Conservation (phyloP, 2,888 invertebrate species). For the Eilema sororculum region DNA sequence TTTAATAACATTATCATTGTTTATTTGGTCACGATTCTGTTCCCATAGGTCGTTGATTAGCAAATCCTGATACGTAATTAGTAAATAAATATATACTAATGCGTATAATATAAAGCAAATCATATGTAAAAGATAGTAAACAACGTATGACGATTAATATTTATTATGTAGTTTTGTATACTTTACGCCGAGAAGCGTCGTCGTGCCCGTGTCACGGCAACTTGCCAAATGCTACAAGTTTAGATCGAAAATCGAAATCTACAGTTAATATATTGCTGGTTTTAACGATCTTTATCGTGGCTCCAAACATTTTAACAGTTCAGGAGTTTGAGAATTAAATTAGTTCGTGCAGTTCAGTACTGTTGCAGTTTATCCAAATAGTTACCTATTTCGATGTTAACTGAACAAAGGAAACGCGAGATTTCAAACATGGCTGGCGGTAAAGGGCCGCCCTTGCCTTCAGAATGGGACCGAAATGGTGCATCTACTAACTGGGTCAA, state of each 20-base stretch:
- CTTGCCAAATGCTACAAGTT: constrained; percentile 58
- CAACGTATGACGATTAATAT: constrained; percentile 30
- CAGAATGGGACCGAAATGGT: constrained; percentile 81
- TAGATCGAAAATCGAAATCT: constrained; percentile 55
- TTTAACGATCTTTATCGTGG: constrained; percentile 34
- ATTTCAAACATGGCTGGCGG: constrained; percentile 57
- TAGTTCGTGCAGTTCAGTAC: background rate
- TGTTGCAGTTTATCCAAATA: background rate
- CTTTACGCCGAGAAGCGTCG: constrained; percentile 33
- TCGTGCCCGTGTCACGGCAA: constrained; percentile 48
- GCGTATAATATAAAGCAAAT: constrained; percentile 17
- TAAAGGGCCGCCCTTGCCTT: constrained; percentile 76
- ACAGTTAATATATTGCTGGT: constrained; percentile 37
- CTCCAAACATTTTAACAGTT: background rate
- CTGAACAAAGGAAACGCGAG: constrained; percentile 56
- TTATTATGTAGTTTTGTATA: constrained; percentile 25
- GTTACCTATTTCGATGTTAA: constrained; percentile 11
- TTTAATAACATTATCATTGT: constrained; percentile 10
- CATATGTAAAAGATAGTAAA: constrained; percentile 25
- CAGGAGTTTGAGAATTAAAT: constrained; percentile 6
- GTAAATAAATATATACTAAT: constrained; percentile 9
- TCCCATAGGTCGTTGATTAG: constrained; percentile 10
- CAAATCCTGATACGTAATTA: constrained; percentile 16
- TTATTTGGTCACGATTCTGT: constrained; percentile 15
- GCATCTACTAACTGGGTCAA: constrained; percentile 84